Conservation (phyloP, 2,888 invertebrate species). For the Abrostola tripartita region DNA sequence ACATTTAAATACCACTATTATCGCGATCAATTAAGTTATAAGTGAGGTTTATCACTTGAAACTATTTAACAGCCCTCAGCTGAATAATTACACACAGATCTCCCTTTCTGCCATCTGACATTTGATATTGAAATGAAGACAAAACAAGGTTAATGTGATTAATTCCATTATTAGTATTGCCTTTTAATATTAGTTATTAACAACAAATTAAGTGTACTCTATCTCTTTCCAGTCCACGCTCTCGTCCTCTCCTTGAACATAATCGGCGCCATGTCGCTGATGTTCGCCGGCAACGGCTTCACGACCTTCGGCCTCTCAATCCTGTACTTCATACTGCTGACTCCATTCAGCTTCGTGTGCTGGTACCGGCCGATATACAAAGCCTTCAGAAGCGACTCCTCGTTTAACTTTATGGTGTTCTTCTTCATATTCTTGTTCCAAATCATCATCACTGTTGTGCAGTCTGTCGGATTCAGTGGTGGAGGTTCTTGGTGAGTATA, state of each 20-base stretch:
- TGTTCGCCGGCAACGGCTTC: conserved; percentile 89
- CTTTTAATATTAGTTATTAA: too few relatives aligned
- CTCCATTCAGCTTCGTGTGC: conserved; percentile 99
- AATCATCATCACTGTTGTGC: conserved; percentile 95
- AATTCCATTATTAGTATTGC: too few relatives aligned
- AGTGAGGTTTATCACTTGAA: too few relatives aligned
- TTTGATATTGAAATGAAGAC: too few relatives aligned
- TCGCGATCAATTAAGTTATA: too few relatives aligned
- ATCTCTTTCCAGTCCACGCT: conserved; percentile 93
- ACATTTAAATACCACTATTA: too few relatives aligned
- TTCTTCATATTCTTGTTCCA: conserved; percentile 99
- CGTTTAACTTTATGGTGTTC: conserved; percentile 99
- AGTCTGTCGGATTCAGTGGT: conserved; percentile 95
- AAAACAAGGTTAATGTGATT: too few relatives aligned
- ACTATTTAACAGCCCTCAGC: too few relatives aligned
- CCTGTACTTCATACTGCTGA: conserved; percentile 96
- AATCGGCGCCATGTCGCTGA: conserved; percentile 94
- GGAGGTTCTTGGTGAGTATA: conserved; percentile 95
- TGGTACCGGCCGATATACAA: conserved; percentile 99
- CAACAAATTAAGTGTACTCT: too few relatives aligned
- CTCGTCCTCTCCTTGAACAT: conserved; percentile 95
- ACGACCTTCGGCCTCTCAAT: conserved; percentile 95
- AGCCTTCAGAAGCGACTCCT: conserved; percentile 99
- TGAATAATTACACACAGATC: too few relatives aligned
- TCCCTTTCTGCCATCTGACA: too few relatives aligned